Base-by-base conservation (phyloP, 2,888 invertebrate species). In the Endotricha flammealis region DNA sequence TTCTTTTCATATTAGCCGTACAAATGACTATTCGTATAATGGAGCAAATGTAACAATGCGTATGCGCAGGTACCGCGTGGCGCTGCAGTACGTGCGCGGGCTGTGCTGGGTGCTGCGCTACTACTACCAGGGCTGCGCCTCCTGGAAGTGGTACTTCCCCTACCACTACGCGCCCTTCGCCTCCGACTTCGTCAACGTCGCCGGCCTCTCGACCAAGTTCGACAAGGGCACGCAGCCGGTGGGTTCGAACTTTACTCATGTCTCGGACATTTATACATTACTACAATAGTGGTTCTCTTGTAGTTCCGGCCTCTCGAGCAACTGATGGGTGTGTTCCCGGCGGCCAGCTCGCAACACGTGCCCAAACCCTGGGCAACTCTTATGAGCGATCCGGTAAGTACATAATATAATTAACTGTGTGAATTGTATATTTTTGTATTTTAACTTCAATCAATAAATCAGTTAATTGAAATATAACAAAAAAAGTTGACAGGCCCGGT, bases 81-180 rank as follows among this genome's bases (percentile, higher is more conserved):
- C 96, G 2, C 87, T 94, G 31, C 97, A 98, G 66, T 99, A 99
- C 85, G 97, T 98, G 2, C 90, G 94, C 33, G 99, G 99, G 0
- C 88, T 99, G 32, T 97, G 97, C 81, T 99, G 99, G 99, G 99
- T 99, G 37, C 87, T 99, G 14, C 92, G 95, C 53, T 99, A 99
- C 85, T 99, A 99, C 83, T 99, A 99, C 85, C 99, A 99, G 90
- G 99, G 99, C 34, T 99, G 99, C 85, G 95, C 97, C 20, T 97
- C 96, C 10, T 99, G 99, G 99, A 96, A 98, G 82, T 99, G 99
- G 99, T 99, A 98, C 87, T 99, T 97, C 81, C 99, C 99, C 0
- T 99, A 97, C 78, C 99, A 99, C 85, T 99, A 99, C 87, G 99
- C 99, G 10, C 99, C 99, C 4, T 99, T 99, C 85, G 99, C 99